A percentile compares a stretch with the other conserved stretches of the same genome.
These are phyloP conservation scores for Drosophila borborema DNA, from an alignment of 2,888 invertebrate species.

Conservation along the genomic window DNA sequence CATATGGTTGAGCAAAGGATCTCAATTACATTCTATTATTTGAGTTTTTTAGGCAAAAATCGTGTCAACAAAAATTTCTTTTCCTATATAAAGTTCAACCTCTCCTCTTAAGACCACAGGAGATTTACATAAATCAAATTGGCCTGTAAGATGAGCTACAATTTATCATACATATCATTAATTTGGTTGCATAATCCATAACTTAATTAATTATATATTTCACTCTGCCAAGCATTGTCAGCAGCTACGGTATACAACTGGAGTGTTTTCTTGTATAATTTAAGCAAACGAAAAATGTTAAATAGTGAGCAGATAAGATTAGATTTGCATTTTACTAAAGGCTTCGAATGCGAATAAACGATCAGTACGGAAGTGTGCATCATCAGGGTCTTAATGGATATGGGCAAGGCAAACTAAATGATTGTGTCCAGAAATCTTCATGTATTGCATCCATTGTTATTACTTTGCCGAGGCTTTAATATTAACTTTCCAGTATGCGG, in stretches of 20 bases:
- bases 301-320: conserved; percentile 15
- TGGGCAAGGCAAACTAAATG: conserved; percentile 42
- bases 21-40: not conserved
- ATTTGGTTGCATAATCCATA: not conserved
- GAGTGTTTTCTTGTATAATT: conserved; percentile 43
- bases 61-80: conserved; percentile 1
- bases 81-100: not conserved
- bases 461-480: conserved; percentile 92
- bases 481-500: conserved; percentile 95
- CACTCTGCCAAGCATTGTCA: conserved; percentile 10
- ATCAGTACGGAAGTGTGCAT: conserved; percentile 38
- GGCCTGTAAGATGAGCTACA: not conserved
- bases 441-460: conserved; percentile 79
- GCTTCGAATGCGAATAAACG: conserved; percentile 40
- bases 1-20: not conserved
- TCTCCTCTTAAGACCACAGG: not conserved
- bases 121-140: not conserved
- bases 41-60: not conserved
- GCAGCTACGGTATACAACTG: conserved; percentile 38
- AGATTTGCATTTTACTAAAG: conserved; percentile 40
- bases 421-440: conserved; percentile 37
- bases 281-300: conserved; percentile 36
- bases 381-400: conserved; percentile 20
- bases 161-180: not conserved
- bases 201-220: not conserved